A percentile compares a stretch with the other conserved stretches of the same genome.
Evolutionary conservation across 2,888 invertebrate species (phyloP).

Genomic region (Leucophora obtusa): DNA sequence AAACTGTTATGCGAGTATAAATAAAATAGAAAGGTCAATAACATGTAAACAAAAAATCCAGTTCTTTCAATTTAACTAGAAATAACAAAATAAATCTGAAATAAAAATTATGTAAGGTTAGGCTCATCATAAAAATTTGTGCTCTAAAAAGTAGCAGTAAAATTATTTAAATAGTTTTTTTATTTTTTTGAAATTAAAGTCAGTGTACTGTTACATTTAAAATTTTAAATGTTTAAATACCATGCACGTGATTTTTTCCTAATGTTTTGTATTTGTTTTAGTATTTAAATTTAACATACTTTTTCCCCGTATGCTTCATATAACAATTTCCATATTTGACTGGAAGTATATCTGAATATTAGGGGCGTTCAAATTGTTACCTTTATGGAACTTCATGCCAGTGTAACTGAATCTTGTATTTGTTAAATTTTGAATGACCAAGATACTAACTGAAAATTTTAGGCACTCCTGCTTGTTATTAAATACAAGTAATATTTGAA

Average conservation of each 20-base stretch:
- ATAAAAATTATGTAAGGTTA: neutral
- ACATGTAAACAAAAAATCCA: constrained; percentile 14
- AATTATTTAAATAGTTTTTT: constrained; percentile 16
- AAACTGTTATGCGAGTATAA: neutral
- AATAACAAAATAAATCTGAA: neutral
- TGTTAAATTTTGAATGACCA: no score
- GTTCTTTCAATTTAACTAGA: neutral
- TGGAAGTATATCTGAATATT: neutral
- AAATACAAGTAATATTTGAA: no score
- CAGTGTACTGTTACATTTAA: constrained; percentile 36
- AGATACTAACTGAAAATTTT: no score
- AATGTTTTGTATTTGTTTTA: constrained; percentile 17
- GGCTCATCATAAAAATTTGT: constrained; percentile 1
- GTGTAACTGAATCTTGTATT: no score
- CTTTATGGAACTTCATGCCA: no score
- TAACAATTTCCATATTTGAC: constrained; percentile 14
- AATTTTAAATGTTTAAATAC: constrained; percentile 1
- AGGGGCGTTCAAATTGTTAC: no score
- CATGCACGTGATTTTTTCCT: constrained; percentile 29
- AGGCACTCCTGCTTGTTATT: no score
- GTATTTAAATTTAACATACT: neutral
- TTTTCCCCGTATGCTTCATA: constrained; percentile 20
- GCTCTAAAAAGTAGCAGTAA: neutral
- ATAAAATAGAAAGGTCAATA: constrained; percentile 34
- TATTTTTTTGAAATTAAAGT: constrained; percentile 26